These are phyloP conservation scores for Eudemis profundana DNA, from an alignment of 2,888 invertebrate species.

Conservation along the genomic window DNA sequence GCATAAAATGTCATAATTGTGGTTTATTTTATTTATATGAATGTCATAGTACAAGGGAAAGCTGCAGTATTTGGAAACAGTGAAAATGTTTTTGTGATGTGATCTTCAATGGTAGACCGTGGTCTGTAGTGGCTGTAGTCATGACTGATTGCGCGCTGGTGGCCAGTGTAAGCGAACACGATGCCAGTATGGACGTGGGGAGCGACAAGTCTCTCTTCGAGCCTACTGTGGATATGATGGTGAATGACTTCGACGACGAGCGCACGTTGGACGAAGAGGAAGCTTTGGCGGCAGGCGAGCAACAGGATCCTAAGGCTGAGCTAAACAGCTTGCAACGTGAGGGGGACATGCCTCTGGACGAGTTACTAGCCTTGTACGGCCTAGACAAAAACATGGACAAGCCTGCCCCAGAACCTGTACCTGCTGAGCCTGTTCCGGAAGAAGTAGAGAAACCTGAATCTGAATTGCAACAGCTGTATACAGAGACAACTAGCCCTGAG, in stretches of 20 bases:
- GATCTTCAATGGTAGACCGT: conserved; percentile 60
- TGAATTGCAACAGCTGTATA: conserved; percentile 78
- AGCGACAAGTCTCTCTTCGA: conserved; percentile 90
- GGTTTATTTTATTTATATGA: conserved; percentile 64
- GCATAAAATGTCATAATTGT: conserved; percentile 64
- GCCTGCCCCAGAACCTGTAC: conserved; percentile 63
- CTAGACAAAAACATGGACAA: conserved; percentile 85
- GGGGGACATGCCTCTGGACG: conserved; percentile 98
- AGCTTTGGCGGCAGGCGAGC: conserved; percentile 94
- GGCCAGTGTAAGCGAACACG: conserved; percentile 82
- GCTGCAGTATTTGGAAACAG: conserved; percentile 54
- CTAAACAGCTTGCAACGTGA: conserved; percentile 95
- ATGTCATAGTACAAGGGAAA: conserved; percentile 52
- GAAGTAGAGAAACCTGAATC: conserved; percentile 78
- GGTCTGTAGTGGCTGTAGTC: conserved; percentile 71
- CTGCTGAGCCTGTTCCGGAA: conserved; percentile 71
- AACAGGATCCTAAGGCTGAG: conserved; percentile 94
- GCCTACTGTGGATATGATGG: conserved; percentile 97
- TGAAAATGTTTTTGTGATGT: conserved; percentile 70
- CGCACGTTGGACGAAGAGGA: conserved; percentile 98
- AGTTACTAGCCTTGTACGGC: conserved; percentile 95
- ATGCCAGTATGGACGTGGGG: conserved; percentile 84
- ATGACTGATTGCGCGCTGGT: conserved; percentile 85
- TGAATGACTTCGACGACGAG: conserved; percentile 99
- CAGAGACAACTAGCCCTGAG: conserved; percentile 73